Evolutionary conservation across 2,888 invertebrate species (phyloP).

Genomic region (Oscheius sp.): DNA sequence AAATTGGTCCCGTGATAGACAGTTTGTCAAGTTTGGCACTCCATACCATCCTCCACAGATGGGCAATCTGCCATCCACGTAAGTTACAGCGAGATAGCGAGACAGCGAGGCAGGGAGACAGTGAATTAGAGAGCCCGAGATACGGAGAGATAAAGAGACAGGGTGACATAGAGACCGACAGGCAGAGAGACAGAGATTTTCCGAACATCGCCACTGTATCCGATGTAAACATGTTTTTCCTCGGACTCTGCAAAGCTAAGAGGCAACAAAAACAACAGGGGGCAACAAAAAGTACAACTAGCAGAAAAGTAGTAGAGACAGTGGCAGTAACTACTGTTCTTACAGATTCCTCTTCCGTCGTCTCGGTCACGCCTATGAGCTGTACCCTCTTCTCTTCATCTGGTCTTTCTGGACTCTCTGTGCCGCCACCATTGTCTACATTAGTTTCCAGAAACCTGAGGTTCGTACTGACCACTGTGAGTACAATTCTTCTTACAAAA

Average conservation of each 20-base stretch:
- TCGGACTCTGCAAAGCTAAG: too few relatives aligned
- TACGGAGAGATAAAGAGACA: too few relatives aligned
- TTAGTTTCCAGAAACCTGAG: neutral
- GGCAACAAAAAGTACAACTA: too few relatives aligned
- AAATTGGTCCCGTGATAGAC: constrained; percentile 49
- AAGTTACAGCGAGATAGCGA: too few relatives aligned
- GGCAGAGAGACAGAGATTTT: too few relatives aligned
- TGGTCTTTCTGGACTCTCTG: constrained; percentile 53
- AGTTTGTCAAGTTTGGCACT: constrained; percentile 40
- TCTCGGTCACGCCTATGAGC: constrained; percentile 65
- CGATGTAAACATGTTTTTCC: too few relatives aligned
- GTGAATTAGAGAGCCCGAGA: too few relatives aligned
- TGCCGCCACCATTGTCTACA: neutral
- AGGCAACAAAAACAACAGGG: too few relatives aligned
- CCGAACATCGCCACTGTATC: too few relatives aligned
- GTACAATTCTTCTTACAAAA: neutral
- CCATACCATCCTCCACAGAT: constrained; percentile 1
- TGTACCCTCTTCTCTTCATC: constrained; percentile 62
- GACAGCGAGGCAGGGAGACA: too few relatives aligned
- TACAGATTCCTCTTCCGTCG: constrained; percentile 60
- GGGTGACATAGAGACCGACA: too few relatives aligned
- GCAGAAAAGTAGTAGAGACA: neutral
- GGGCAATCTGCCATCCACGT: constrained; percentile 3
- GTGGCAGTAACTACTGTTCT: neutral
- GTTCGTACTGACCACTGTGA: constrained; percentile 6